Percentiles rank a stretch among this genome's conserved stretches.
These are phyloP conservation scores for Linurgus olivaceus DNA, from an alignment of 2,797 vertebrate species.

Conservation along the genomic window DNA sequence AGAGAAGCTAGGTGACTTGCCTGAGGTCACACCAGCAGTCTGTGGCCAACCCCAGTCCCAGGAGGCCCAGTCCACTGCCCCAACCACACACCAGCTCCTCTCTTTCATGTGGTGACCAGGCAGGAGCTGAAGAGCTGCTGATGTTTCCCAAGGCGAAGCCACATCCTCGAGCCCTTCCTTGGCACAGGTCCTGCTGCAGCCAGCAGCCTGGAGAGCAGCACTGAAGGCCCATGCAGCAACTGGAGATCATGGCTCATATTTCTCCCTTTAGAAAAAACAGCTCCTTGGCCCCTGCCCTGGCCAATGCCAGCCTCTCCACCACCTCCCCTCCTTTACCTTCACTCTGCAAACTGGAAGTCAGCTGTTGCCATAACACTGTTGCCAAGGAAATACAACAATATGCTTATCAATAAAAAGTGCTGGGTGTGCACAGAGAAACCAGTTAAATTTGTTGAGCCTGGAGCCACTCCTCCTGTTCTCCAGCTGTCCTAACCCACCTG, in stretches of 20 bases:
- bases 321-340: background rate
- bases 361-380: conserved; percentile 26
- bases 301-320: background rate
- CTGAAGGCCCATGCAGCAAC: background rate
- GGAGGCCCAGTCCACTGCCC: background rate
- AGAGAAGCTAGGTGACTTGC: background rate
- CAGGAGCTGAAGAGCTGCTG: background rate
- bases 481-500: background rate
- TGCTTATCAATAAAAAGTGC: background rate
- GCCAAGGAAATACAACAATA: conserved; percentile 11
- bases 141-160: background rate
- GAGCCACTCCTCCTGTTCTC: background rate
- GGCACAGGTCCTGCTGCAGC: background rate
- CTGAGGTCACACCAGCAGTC: background rate
- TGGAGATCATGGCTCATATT: background rate
- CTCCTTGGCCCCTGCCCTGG: background rate
- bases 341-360: background rate
- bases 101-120: background rate
- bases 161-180: background rate
- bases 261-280: background rate
- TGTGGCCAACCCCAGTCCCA: background rate
- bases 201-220: background rate
- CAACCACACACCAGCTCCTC: background rate
- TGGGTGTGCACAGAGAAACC: background rate
- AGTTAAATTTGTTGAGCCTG: background rate